Evolutionary conservation across 37 sponge, comb jelly and placozoan genomes (phyloP).

Genomic region (Amphimedon queenslandica): DNA sequence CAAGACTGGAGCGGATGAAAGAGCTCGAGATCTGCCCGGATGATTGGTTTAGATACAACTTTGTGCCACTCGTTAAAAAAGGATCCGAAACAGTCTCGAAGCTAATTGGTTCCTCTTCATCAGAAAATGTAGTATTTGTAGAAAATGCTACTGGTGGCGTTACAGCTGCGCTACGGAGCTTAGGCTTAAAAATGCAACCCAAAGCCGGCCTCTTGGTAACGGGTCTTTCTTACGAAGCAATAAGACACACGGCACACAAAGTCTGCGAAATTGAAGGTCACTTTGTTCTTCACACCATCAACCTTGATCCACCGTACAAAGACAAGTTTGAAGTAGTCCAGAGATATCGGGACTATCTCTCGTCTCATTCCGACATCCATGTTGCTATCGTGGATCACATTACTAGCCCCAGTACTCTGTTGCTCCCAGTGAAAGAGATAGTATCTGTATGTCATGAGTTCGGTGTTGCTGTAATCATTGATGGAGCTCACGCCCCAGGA

Average conservation of each 20-base stretch:
- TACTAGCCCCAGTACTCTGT: slow-evolving; percentile 40
- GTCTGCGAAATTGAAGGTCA: slow-evolving; percentile 30
- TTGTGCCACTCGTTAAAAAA: not conserved
- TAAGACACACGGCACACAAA: slow-evolving; percentile 19
- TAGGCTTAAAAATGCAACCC: not conserved
- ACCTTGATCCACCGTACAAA: slow-evolving; percentile 13
- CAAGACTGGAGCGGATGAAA: not conserved
- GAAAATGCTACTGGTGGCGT: slow-evolving; percentile 55
- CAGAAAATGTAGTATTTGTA: slow-evolving; percentile 35
- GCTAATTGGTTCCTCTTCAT: slow-evolving; percentile 9
- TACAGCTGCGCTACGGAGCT: slow-evolving; percentile 24
- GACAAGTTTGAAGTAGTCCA: slow-evolving; percentile 24
- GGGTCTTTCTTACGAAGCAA: slow-evolving; percentile 21
- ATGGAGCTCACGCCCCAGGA: slow-evolving; percentile 73
- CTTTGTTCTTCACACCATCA: slow-evolving; percentile 3
- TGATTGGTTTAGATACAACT: slow-evolving; percentile 27
- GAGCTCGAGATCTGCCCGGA: slow-evolving; percentile 35
- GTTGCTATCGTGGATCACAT: slow-evolving; percentile 62
- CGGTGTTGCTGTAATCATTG: slow-evolving; percentile 47
- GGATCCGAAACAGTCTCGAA: slow-evolving; percentile 8
- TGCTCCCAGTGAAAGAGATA: slow-evolving; percentile 58
- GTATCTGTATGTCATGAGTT: slow-evolving; percentile 26
- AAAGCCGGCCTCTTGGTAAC: slow-evolving; percentile 42
- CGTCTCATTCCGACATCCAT: slow-evolving; percentile 15
- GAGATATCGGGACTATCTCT: slow-evolving; percentile 26